phyloP scores from a whole-genome alignment of 92 coral and sea anemone genomes.

The Bergia sp. region DNA sequence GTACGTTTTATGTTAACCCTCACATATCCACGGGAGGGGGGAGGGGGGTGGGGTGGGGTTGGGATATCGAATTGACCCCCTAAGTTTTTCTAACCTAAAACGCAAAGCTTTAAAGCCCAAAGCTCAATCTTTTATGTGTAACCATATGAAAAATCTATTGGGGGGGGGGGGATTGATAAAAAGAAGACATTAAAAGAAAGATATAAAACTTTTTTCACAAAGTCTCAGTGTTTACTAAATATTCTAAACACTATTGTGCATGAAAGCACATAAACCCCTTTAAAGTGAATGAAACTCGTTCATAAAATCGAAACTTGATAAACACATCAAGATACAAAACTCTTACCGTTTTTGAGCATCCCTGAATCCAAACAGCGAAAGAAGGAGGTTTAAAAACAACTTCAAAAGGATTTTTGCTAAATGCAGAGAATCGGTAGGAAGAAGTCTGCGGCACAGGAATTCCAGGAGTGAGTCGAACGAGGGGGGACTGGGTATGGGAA shows the following conservation, averaged over 20 bases:
- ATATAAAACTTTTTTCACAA: neutral
- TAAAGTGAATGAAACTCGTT: neutral
- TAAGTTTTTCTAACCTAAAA: no score
- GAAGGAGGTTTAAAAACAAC: constrained; percentile 39
- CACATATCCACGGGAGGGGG: no score
- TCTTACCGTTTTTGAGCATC: constrained; percentile 63
- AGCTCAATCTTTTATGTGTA: no score
- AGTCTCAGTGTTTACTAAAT: no score
- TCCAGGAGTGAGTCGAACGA: constrained; percentile 58
- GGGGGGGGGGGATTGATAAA: no score
- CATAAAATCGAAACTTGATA: neutral
- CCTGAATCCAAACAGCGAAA: constrained; percentile 57
- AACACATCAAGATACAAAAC: neutral
- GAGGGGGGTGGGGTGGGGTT: no score
- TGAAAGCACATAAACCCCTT: neutral
- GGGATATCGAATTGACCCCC: no score
- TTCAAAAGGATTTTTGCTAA: constrained; percentile 30
- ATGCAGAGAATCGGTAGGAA: constrained; percentile 42
- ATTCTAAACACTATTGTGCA: neutral
- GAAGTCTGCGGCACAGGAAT: constrained; percentile 57
- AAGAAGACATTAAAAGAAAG: no score
- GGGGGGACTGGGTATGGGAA: constrained; percentile 43
- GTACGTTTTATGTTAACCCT: no score
- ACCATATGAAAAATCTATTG: no score
- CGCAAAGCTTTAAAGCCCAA: no score